Percentiles rank a stretch among this genome's conserved stretches.
phyloP scores from a whole-genome alignment of 1,140 invertebrate species.

The Heliconius eleuchia region DNA sequence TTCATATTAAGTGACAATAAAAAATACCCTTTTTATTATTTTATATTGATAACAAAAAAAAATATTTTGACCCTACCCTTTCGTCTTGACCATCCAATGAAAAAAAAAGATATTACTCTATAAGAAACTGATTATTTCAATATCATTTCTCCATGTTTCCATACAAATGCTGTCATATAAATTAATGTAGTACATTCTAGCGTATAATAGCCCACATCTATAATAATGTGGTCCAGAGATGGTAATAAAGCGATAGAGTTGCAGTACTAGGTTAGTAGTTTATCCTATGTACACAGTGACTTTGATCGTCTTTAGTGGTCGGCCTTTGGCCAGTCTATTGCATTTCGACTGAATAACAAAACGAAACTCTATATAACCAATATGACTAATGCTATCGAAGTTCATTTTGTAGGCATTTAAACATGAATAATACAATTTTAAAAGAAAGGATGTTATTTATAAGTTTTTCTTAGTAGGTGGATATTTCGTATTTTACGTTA shows the following conservation, averaged over 20 bases:
- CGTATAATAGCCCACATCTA: neutral
- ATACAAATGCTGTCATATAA: neutral
- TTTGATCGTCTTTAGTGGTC: slow-evolving; percentile 31
- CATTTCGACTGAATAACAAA: slow-evolving; percentile 60
- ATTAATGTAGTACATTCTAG: neutral
- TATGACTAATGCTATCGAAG: slow-evolving; percentile 18
- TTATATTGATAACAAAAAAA: no score
- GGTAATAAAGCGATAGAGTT: slow-evolving; percentile 7
- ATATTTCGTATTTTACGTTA: no score
- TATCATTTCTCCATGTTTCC: neutral
- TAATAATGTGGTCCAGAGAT: neutral
- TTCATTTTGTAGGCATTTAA: slow-evolving; percentile 9
- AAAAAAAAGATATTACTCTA: neutral
- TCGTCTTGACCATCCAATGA: no score
- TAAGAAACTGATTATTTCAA: neutral
- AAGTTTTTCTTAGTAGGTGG: neutral
- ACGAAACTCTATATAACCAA: slow-evolving; percentile 28
- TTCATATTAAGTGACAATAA: no score
- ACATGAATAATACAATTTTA: neutral
- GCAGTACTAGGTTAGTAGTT: slow-evolving; percentile 20
- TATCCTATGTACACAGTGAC: slow-evolving; percentile 30
- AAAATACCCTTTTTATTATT: no score
- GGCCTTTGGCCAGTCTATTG: slow-evolving; percentile 43
- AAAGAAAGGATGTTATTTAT: neutral
- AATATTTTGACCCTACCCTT: no score